phyloP scores from a whole-genome alignment of 2,797 vertebrate genomes.

The Podarcis siculus region DNA sequence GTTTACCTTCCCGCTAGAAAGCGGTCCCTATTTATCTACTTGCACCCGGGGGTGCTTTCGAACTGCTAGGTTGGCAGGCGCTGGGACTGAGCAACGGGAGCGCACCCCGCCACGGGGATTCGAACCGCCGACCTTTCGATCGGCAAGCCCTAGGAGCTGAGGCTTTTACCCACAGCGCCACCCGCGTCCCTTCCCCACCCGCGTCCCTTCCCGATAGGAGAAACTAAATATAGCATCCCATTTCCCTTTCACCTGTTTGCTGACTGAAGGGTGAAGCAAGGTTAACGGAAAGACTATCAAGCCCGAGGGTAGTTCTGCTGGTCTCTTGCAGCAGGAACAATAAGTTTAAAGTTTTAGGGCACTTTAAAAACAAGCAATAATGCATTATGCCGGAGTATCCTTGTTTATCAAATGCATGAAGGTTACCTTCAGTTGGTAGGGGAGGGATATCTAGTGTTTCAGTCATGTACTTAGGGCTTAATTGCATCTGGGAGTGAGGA shows the following conservation, averaged over 20 bases:
- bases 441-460: neutral
- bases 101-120: no score
- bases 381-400: neutral
- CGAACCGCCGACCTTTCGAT: no score
- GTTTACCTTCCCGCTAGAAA: no score
- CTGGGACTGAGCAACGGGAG: no score
- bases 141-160: no score
- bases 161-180: no score
- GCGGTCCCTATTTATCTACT: no score
- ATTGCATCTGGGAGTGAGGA: neutral
- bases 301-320: neutral
- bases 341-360: neutral
- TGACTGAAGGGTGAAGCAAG: neutral
- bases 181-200: no score
- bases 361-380: neutral
- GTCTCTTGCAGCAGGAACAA: neutral
- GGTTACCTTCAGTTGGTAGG: neutral
- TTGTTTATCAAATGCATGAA: neutral
- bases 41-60: no score
- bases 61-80: no score
- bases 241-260: neutral
- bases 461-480: neutral
- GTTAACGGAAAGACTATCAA: no score
- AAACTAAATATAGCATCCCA: neutral
- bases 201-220: no score